Conservation (phyloP, 2,888 invertebrate genomes). For the Drosophila ezoana region DNA sequence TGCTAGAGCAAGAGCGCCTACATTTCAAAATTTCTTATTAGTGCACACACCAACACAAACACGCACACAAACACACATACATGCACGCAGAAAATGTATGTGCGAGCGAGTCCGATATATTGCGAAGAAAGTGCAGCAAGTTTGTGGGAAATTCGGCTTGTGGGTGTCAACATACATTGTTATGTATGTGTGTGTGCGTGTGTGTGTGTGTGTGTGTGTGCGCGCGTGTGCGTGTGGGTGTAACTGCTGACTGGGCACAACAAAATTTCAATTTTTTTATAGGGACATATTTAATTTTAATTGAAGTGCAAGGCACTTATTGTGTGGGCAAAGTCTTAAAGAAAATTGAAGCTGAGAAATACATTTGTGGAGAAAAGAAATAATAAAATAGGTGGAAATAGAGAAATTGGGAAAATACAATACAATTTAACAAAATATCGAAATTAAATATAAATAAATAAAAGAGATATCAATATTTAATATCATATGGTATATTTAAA, state of each 20-base stretch:
- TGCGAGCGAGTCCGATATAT: constrained; percentile 53
- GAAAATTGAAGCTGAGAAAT: constrained; percentile 3
- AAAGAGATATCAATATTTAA: background rate
- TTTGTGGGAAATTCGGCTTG: constrained; percentile 42
- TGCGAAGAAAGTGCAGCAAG: constrained; percentile 75
- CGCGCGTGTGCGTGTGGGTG: constrained; percentile 14
- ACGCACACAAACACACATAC: background rate
- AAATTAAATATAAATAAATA: background rate
- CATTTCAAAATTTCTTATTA: constrained; percentile 76
- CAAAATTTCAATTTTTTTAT: constrained; percentile 40
- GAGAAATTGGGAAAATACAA: background rate
- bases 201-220: constrained; percentile 2
- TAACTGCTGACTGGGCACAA: constrained; percentile 44
- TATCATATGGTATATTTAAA: too few species aligned
- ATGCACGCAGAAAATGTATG: background rate
- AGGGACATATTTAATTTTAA: constrained; percentile 43
- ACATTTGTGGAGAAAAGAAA: background rate
- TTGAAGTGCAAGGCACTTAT: constrained; percentile 22
- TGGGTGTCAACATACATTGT: constrained; percentile 49
- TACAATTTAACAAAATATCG: background rate
- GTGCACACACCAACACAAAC: constrained; percentile 30
- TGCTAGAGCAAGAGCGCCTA: constrained; percentile 64
- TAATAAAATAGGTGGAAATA: background rate
- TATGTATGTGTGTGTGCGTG: constrained; percentile 24
- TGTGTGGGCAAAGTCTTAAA: background rate